phyloP scores from a whole-genome alignment of 2,888 invertebrate genomes.

The Lacanobia wlatinum region DNA sequence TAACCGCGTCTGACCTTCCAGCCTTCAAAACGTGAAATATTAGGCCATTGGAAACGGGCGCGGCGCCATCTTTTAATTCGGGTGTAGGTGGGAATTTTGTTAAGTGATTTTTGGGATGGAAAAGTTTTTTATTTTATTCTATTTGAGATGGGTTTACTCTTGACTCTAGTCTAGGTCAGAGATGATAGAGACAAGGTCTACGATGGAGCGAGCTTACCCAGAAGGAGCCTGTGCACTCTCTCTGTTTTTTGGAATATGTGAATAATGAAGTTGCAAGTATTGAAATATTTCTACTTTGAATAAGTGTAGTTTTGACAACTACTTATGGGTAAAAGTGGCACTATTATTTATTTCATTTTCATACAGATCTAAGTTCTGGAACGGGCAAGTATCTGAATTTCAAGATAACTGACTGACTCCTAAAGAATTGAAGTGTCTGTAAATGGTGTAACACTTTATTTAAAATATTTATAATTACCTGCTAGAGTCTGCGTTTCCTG shows the following conservation, averaged over 20 bases:
- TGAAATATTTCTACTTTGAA: not conserved
- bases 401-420: not conserved
- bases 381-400: no score
- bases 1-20: slow-evolving; percentile 67
- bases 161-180: no score
- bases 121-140: not conserved
- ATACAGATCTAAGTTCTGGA: not conserved
- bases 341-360: not conserved
- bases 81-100: slow-evolving; percentile 13
- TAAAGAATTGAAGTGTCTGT: not conserved
- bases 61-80: slow-evolving; percentile 39
- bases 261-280: not conserved
- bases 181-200: no score
- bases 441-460: no score
- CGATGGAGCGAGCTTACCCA: no score
- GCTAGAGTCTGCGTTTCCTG: no score
- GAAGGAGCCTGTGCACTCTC: no score
- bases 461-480: no score
- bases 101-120: slow-evolving; percentile 24
- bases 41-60: slow-evolving; percentile 30
- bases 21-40: slow-evolving; percentile 61
- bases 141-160: no score
- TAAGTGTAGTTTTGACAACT: no score
- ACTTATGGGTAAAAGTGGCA: not conserved
- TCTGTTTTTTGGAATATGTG: no score